Conservation (phyloP, 2,888 invertebrate genomes). For the Argyresthia albistria region DNA sequence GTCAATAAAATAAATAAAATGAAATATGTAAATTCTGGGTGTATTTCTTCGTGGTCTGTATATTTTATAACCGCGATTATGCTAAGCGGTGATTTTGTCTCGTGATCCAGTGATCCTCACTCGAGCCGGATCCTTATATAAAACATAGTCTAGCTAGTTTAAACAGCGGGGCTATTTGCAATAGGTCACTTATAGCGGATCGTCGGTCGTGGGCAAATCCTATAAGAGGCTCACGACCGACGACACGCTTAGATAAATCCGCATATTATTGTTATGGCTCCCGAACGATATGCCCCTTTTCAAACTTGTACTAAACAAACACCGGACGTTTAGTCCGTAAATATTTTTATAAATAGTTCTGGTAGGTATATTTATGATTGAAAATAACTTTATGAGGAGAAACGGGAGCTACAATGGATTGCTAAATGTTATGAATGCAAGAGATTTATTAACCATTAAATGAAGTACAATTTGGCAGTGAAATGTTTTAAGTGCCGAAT, state of each 20-base stretch:
- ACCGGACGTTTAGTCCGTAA: not conserved
- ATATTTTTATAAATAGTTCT: not conserved
- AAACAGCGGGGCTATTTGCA: conserved; percentile 6
- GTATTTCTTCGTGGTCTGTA: not conserved
- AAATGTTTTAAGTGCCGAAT: too few relatives aligned
- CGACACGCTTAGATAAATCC: conserved; percentile 42
- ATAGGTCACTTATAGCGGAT: conserved; percentile 14
- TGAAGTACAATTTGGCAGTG: too few relatives aligned
- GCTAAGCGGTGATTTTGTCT: conserved; percentile 2
- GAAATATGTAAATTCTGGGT: not conserved
- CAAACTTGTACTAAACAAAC: conserved; percentile 3
- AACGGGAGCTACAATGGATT: too few relatives aligned
- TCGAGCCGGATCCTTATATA: conserved; percentile 4
- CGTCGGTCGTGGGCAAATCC: conserved; percentile 36
- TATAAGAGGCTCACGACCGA: conserved; percentile 47
- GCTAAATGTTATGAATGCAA: too few relatives aligned
- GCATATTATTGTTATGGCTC: conserved; percentile 51
- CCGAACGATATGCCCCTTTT: conserved; percentile 17
- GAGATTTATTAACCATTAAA: too few relatives aligned
- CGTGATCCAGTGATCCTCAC: conserved; percentile 3
- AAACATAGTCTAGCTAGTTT: conserved; percentile 4
- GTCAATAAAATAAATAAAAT: too few relatives aligned
- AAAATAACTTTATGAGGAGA: too few relatives aligned
- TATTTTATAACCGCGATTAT: conserved; percentile 1
- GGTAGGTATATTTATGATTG: not conserved